Conservation (phyloP, 2,797 vertebrate species). For the Gobionotothen gibberifrons region DNA sequence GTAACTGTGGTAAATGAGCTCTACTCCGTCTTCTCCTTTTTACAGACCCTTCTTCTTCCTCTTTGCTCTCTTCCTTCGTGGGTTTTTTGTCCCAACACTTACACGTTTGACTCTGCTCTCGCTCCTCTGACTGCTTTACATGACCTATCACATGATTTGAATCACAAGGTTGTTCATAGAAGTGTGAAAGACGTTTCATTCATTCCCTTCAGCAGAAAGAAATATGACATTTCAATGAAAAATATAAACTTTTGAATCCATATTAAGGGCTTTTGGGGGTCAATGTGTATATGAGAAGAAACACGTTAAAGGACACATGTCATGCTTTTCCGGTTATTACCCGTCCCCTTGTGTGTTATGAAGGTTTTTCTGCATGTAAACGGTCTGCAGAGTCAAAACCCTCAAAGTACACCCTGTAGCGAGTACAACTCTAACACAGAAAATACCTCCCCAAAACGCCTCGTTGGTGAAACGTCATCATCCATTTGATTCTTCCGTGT, state of each 20-base stretch:
- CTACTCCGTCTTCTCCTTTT: slow-evolving; percentile 32
- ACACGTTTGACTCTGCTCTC: slow-evolving; percentile 3
- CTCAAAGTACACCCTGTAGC: no score
- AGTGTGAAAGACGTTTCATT: neutral
- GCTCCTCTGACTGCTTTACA: neutral
- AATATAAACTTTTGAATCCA: neutral
- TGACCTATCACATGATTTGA: slow-evolving; percentile 1
- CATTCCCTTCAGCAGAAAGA: neutral
- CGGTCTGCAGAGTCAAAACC: no score
- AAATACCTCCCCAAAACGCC: no score
- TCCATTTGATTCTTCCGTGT: no score
- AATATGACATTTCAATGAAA: slow-evolving; percentile 1
- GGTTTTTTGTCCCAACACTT: neutral
- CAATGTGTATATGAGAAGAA: neutral
- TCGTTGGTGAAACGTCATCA: no score
- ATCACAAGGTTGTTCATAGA: slow-evolving; percentile 2
- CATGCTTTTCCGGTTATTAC: no score
- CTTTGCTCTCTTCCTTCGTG: slow-evolving; percentile 1
- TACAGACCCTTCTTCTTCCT: slow-evolving; percentile 17
- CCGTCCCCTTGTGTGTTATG: no score
- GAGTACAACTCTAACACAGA: no score
- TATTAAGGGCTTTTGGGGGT: neutral
- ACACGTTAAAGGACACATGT: neutral
- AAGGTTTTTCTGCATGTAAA: no score
- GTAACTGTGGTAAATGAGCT: slow-evolving; percentile 24